These are phyloP conservation scores for Dryadula phaetusa DNA, from an alignment of 2,888 invertebrate genomes.

Conservation along the genomic window DNA sequence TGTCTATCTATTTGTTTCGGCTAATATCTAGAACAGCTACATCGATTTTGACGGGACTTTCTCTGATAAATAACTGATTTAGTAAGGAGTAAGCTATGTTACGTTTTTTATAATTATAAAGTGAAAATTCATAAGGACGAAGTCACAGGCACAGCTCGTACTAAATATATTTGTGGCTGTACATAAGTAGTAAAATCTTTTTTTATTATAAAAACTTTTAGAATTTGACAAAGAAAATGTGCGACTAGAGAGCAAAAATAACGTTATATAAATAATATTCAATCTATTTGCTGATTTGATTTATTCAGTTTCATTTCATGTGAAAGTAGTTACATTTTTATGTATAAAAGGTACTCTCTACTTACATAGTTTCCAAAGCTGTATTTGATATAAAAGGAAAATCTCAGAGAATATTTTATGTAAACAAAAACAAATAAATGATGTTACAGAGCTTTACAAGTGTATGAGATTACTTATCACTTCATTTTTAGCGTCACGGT, in stretches of 20 bases:
- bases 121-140: too few relatives aligned
- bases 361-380: too few relatives aligned
- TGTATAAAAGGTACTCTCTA: background rate
- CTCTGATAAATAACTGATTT: too few relatives aligned
- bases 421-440: background rate
- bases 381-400: background rate
- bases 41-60: too few relatives aligned
- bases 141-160: background rate
- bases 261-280: background rate
- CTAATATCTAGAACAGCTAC: too few relatives aligned
- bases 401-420: background rate
- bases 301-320: slow-evolving; percentile 1
- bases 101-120: too few relatives aligned
- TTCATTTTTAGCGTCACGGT: too few relatives aligned
- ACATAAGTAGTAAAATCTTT: background rate
- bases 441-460: background rate
- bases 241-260: background rate
- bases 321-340: background rate
- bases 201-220: background rate
- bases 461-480: background rate
- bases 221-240: background rate
- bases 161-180: background rate
- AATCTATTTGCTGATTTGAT: background rate
- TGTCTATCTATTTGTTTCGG: too few relatives aligned
- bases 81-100: too few relatives aligned